Evolutionary conservation across 2,113 vertebrate species (phyloP), one percentile per base, ranked within the genome.

Genomic region (Mustelus asterias): DNA sequence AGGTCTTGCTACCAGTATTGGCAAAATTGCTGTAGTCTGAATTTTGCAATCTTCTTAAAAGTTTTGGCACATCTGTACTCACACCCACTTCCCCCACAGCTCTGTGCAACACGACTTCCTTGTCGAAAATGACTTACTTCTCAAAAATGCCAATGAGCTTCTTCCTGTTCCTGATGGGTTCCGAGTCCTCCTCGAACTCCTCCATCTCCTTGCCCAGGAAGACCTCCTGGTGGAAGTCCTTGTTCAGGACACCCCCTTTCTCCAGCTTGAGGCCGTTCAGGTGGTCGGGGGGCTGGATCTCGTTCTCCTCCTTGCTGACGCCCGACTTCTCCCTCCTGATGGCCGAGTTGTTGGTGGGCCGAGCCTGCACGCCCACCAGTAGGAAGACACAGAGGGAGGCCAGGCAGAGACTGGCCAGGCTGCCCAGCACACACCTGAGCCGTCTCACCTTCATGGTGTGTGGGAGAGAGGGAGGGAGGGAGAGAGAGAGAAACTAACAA

Each of bases 151-250:
- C 98, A 96, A 99, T 98, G 0, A 99, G 98, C 96, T 99, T 99
- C 97, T 98, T 98, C 89, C 99, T 97, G 96, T 99, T 99, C 94
- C 97, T 98, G 1, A 98, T 97, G 0, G 99, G 99, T 95, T 99
- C 98, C 0, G 98, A 98, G 10, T 99, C 99, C 96, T 99, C 99
- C 0, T 99, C 98, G 37, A 99, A 99, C 72, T 98, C 98, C 11
- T 98, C 99, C 94, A 98, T 97, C 11, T 99, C 99, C 85, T 98
- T 99, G 0, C 99, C 99, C 80, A 99, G 97, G 96, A 99, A 99
- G 72, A 99, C 98, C 96, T 99, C 99, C 96, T 99, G 99, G 78
- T 99, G 99, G 96, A 99, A 99, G 60, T 98, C 99, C 96, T 98
- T 98, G 97, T 99, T 99, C 1, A 99, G 98, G 76, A 99, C 98